Conservation (phyloP, 2,113 vertebrate genomes). For the Naja naja region DNA sequence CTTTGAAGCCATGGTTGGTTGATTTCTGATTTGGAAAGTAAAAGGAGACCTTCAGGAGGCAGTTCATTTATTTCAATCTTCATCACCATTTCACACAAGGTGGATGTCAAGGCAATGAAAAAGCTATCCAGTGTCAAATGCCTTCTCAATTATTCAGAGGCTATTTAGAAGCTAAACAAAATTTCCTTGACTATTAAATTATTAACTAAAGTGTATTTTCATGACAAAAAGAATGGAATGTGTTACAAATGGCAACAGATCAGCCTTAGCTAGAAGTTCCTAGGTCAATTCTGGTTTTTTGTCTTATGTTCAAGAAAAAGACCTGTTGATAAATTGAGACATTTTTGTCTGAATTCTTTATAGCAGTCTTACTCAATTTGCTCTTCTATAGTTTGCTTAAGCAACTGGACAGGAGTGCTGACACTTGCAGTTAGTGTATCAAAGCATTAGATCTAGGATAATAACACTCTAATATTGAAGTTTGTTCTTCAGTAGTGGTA, state of each 20-base stretch:
- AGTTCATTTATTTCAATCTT: slow-evolving; percentile 63
- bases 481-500: too few relatives aligned
- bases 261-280: not conserved
- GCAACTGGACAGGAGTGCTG: not conserved
- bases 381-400: not conserved
- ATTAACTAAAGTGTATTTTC: slow-evolving; percentile 59
- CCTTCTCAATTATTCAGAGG: slow-evolving; percentile 72
- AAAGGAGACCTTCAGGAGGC: slow-evolving; percentile 53
- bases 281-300: not conserved
- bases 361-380: not conserved
- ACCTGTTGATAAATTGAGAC: slow-evolving; percentile 22
- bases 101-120: slow-evolving; percentile 35
- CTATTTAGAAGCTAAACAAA: slow-evolving; percentile 59
- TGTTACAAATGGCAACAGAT: not conserved
- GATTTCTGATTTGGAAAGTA: slow-evolving; percentile 53
- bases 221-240: slow-evolving; percentile 19
- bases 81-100: slow-evolving; percentile 47
- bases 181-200: slow-evolving; percentile 64
- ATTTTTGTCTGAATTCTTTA: slow-evolving; percentile 16
- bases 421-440: not conserved
- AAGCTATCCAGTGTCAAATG: slow-evolving; percentile 62
- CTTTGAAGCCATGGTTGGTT: slow-evolving; percentile 22
- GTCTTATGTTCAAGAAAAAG: slow-evolving; percentile 19
- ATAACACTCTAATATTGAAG: not conserved
- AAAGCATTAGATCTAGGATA: not conserved